A percentile compares a stretch with the other conserved stretches of the same genome.
Evolutionary conservation across 23 tunicate genomes (phyloP).

Genomic region (Ascidia mentula): DNA sequence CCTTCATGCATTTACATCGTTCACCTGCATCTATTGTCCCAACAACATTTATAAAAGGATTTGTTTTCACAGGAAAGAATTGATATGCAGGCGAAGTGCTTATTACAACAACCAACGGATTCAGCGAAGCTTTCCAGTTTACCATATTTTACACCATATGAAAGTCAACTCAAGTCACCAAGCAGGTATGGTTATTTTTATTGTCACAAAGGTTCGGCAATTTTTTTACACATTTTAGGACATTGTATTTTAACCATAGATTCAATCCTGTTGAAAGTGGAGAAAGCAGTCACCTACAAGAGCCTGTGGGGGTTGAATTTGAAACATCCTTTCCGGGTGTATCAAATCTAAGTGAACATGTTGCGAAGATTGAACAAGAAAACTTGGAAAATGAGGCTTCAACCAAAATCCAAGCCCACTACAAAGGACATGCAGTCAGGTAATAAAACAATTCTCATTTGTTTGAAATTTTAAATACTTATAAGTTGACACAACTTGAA

Average conservation of each 20-base stretch:
- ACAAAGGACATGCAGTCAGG: slow-evolving; percentile 22
- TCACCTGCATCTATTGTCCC: not conserved
- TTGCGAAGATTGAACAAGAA: not conserved
- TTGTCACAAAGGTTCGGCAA: too few species aligned
- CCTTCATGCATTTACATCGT: not conserved
- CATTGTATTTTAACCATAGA: not conserved
- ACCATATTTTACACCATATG: not conserved
- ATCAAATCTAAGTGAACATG: slow-evolving; percentile 14
- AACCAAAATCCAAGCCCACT: slow-evolving; percentile 12
- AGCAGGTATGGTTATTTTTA: not conserved
- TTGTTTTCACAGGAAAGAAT: slow-evolving; percentile 26
- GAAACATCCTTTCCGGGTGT: slow-evolving; percentile 29
- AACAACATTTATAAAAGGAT: not conserved
- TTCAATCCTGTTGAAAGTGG: not conserved
- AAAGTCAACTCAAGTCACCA: not conserved
- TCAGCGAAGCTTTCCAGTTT: not conserved
- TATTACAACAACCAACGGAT: slow-evolving; percentile 25
- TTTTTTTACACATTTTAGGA: not conserved
- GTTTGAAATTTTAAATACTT: not conserved
- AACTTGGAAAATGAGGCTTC: not conserved
- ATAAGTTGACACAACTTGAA: not conserved
- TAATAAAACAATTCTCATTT: not conserved
- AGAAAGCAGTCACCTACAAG: not conserved
- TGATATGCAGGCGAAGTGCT: slow-evolving; percentile 33
- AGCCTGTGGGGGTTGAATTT: not conserved